Evolutionary conservation across 2,888 invertebrate genomes (phyloP).

Genomic region (Caenorhabditis angaria): DNA sequence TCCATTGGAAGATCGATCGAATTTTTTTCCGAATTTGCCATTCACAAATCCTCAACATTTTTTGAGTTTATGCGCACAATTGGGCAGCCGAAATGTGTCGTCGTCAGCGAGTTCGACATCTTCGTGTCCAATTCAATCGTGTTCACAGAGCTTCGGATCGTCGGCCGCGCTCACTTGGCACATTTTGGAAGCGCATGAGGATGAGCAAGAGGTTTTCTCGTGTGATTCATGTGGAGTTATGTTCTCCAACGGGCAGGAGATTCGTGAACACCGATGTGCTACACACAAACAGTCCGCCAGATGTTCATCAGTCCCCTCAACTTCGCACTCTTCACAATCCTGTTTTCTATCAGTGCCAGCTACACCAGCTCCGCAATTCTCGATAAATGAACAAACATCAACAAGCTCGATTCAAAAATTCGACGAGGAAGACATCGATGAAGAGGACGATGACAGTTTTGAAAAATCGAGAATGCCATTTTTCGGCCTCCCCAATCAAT

Average conservation of each 20-base stretch:
- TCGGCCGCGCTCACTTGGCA: constrained; percentile 55
- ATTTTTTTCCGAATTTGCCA: constrained; percentile 8
- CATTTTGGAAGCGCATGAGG: constrained; percentile 48
- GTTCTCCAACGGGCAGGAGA: constrained; percentile 48
- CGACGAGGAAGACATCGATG: constrained; percentile 28
- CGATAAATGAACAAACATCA: constrained; percentile 37
- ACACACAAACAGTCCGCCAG: constrained; percentile 1
- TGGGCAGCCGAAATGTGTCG: constrained; percentile 41
- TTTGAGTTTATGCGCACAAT: constrained; percentile 51
- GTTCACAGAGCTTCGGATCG: constrained; percentile 52
- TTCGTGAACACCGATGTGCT: constrained; percentile 43
- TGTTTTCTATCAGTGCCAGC: constrained; percentile 31
- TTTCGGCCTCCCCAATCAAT: constrained; percentile 10
- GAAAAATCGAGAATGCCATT: constrained; percentile 14
- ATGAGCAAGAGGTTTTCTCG: constrained; percentile 43
- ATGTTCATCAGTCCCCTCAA: constrained; percentile 27
- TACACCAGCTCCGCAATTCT: constrained; percentile 31
- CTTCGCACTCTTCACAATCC: constrained; percentile 7
- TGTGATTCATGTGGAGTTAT: constrained; percentile 48
- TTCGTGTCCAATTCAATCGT: constrained; percentile 44
- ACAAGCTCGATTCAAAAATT: constrained; percentile 16
- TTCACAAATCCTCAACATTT: constrained; percentile 42
- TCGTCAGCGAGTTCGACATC: constrained; percentile 35
- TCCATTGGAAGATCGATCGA: constrained; percentile 35
- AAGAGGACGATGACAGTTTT: constrained; percentile 7